Conservation (phyloP, 1,140 invertebrate species). For the Trichomalopsis sarcophagae region DNA sequence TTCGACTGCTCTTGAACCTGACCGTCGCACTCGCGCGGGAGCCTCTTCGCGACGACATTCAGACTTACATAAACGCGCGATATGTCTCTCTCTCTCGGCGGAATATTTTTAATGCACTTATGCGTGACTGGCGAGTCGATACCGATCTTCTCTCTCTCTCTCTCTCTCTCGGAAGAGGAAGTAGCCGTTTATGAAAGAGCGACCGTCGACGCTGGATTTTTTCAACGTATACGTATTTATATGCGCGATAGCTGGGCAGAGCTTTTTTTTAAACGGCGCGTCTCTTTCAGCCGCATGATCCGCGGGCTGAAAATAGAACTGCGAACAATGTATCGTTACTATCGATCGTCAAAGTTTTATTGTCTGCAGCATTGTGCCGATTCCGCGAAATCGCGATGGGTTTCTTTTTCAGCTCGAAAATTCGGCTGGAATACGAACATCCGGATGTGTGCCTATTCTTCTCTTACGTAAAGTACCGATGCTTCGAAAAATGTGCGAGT, state of each 20-base stretch:
- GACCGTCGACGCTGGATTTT: not conserved
- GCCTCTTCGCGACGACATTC: not conserved
- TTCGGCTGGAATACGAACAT: no score
- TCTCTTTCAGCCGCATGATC: not conserved
- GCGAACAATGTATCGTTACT: not conserved
- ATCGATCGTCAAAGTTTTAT: not conserved
- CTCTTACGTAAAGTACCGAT: no score
- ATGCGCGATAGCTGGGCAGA: not conserved
- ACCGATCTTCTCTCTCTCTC: not conserved
- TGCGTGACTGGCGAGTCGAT: not conserved
- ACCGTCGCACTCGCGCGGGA: not conserved
- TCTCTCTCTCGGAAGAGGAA: not conserved
- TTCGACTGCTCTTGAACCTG: constrained; percentile 49
- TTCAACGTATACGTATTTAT: not conserved
- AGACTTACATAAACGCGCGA: not conserved
- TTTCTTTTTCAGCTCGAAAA: no score
- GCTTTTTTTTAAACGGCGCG: not conserved
- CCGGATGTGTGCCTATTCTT: no score
- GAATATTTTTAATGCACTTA: not conserved
- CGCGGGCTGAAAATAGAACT: not conserved
- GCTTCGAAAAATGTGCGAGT: no score
- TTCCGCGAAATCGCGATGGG: not conserved
- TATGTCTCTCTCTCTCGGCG: not conserved
- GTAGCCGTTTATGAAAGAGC: not conserved
- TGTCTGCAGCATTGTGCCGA: not conserved